Evolutionary conservation across 1,140 invertebrate genomes (phyloP).

Genomic region (Condylostylus longicornis): DNA sequence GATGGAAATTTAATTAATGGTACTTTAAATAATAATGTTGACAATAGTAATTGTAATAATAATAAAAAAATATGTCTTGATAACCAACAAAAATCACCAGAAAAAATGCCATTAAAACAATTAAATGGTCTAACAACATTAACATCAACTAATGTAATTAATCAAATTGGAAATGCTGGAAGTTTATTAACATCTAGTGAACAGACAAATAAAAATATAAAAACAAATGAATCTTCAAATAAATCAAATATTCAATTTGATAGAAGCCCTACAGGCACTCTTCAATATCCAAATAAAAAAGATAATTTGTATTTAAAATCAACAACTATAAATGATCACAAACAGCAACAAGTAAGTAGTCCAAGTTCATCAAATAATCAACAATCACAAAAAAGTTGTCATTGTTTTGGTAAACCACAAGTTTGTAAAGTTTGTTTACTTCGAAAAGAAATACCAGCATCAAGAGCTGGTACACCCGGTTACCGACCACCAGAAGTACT

Average conservation of each 20-base stretch:
- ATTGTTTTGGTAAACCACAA: constrained; percentile 46
- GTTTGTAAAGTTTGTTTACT: constrained; percentile 47
- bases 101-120: constrained; percentile 26
- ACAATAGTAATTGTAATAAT: too few species aligned
- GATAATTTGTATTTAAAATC: constrained; percentile 5
- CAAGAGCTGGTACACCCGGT: constrained; percentile 74
- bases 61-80: too few species aligned
- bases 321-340: too few species aligned
- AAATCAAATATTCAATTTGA: neutral
- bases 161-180: constrained; percentile 13
- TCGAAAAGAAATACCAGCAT: constrained; percentile 46
- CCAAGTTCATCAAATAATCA: constrained; percentile 12
- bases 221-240: too few species aligned
- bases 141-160: constrained; percentile 2
- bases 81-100: constrained; percentile 2
- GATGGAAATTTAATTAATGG: too few species aligned
- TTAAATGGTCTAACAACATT: constrained; percentile 21
- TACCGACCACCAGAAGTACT: constrained; percentile 80
- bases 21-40: too few species aligned
- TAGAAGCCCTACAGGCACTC: constrained; percentile 3
- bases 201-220: neutral
- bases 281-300: constrained; percentile 11
- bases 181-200: constrained; percentile 1
- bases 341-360: too few species aligned
- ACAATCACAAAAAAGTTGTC: constrained; percentile 39